A percentile compares a stretch with the other conserved stretches of the same genome.
These are phyloP conservation scores for Atta colombica DNA, from an alignment of 1,140 invertebrate genomes.

Conservation along the genomic window DNA sequence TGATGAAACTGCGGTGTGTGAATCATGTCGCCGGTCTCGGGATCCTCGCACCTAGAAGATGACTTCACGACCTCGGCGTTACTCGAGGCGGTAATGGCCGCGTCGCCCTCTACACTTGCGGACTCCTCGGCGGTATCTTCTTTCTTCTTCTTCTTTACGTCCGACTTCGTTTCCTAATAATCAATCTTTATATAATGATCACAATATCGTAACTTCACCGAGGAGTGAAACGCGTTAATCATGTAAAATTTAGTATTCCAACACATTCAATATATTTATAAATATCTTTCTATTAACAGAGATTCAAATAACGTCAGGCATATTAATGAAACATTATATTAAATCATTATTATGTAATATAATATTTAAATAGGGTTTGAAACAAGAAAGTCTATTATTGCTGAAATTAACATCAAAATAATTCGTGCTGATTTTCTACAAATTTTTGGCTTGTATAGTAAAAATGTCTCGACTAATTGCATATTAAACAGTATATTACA, in stretches of 20 bases:
- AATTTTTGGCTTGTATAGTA: neutral
- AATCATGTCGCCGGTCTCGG: slow-evolving; percentile 89
- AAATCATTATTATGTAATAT: slow-evolving; percentile 4
- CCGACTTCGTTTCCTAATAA: slow-evolving; percentile 76
- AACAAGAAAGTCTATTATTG: neutral
- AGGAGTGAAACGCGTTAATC: neutral
- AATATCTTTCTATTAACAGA: neutral
- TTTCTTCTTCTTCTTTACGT: slow-evolving; percentile 78
- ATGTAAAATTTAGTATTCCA: neutral
- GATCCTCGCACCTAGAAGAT: slow-evolving; percentile 83
- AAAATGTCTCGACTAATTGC: neutral
- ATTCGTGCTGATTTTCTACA: neutral
- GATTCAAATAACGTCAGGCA: neutral
- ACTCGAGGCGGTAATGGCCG: slow-evolving; percentile 67
- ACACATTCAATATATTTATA: neutral
- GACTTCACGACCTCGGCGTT: slow-evolving; percentile 78
- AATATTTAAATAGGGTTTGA: neutral
- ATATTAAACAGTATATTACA: neutral
- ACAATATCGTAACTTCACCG: neutral
- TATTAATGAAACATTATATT: neutral
- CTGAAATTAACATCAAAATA: neutral
- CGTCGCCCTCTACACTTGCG: slow-evolving; percentile 75
- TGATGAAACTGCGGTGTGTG: slow-evolving; percentile 90
- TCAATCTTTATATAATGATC: slow-evolving; percentile 23
- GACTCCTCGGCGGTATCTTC: slow-evolving; percentile 71